Evolutionary conservation across 2,797 vertebrate genomes (phyloP).

Genomic region (Microctenopoma lineatum): DNA sequence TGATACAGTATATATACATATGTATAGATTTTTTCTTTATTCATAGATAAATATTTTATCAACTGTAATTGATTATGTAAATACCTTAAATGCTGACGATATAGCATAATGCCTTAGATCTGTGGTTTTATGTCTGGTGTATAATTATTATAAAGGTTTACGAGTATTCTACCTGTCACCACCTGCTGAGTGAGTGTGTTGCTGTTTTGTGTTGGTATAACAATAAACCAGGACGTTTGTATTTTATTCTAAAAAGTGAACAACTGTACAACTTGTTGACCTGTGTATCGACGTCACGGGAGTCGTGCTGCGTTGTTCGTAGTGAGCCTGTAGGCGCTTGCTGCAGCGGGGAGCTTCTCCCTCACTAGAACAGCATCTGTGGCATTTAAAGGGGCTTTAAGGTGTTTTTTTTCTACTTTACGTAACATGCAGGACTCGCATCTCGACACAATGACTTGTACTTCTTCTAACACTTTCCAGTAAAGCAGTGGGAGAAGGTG

Average conservation of each 20-base stretch:
- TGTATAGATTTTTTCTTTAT: conserved; percentile 70
- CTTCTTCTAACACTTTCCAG: too few species aligned
- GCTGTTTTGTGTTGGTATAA: conserved; percentile 65
- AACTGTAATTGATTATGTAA: conserved; percentile 88
- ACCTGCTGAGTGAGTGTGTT: conserved; percentile 87
- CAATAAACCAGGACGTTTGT: conserved; percentile 36
- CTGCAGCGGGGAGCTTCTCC: not conserved
- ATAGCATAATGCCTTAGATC: conserved; percentile 97
- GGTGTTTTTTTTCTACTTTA: not conserved
- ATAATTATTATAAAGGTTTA: conserved; percentile 85
- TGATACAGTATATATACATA: conserved; percentile 4
- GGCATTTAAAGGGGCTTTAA: conserved; percentile 15
- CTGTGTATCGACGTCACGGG: not conserved
- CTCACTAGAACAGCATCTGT: not conserved
- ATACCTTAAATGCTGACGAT: conserved; percentile 93
- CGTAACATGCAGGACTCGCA: not conserved
- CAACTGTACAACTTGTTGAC: conserved; percentile 1
- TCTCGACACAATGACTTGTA: not conserved
- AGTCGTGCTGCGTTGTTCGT: not conserved
- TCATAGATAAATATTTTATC: conserved; percentile 74
- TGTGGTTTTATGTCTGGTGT: conserved; percentile 91
- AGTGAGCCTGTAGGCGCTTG: not conserved
- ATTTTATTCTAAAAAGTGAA: conserved; percentile 5
- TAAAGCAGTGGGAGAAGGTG: not conserved
- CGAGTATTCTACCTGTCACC: conserved; percentile 88